phyloP scores from a whole-genome alignment of 64 coral and sea anemone genomes.

The Anthopleura sola region DNA sequence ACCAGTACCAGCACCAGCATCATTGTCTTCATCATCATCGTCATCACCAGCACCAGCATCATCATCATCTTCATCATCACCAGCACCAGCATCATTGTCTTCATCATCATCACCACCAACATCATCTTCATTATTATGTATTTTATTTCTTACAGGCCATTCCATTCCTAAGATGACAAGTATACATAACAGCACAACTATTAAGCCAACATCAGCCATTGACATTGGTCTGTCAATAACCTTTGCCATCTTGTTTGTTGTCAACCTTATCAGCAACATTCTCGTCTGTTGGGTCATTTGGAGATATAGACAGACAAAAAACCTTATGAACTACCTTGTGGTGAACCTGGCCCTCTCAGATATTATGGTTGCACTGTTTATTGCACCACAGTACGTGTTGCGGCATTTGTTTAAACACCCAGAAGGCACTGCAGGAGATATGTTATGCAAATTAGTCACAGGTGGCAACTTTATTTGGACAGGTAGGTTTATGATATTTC shows the following conservation, averaged over 20 bases:
- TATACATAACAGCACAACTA: background rate
- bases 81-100: no score
- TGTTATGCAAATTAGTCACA: slow-evolving; percentile 59
- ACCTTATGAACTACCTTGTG: slow-evolving; percentile 56
- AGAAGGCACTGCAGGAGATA: slow-evolving; percentile 32
- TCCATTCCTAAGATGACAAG: background rate
- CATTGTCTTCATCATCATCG: no score
- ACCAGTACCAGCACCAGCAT: no score
- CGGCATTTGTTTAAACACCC: slow-evolving; percentile 38
- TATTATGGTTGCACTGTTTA: slow-evolving; percentile 50
- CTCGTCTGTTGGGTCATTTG: slow-evolving; percentile 46
- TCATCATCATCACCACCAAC: no score
- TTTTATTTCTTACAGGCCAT: no score
- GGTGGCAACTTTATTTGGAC: slow-evolving; percentile 67
- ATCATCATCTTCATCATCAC: no score
- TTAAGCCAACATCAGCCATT: background rate
- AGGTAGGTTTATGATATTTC: background rate
- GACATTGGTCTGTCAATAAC: slow-evolving; percentile 1
- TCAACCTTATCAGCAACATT: slow-evolving; percentile 57
- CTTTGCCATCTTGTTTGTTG: slow-evolving; percentile 29
- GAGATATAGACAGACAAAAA: slow-evolving; percentile 25
- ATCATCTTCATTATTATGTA: no score
- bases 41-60: no score
- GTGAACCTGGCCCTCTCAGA: slow-evolving; percentile 63
- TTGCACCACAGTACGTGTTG: slow-evolving; percentile 49